Conservation (phyloP, 2,113 vertebrate species). For the Trachemys scripta region DNA sequence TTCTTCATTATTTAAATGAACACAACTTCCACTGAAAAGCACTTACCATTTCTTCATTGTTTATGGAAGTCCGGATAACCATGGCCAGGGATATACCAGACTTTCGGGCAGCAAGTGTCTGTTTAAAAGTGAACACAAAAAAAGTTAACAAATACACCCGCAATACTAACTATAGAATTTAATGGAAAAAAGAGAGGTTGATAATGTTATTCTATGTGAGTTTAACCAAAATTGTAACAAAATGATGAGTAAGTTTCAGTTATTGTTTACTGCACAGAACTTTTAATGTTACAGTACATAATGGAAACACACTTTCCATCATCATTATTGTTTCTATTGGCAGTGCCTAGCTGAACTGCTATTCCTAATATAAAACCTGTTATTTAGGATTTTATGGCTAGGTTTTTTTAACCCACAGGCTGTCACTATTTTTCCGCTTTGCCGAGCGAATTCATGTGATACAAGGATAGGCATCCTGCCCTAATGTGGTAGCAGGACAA, state of each 20-base stretch:
- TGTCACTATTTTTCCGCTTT: conserved; percentile 46
- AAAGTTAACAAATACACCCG: neutral
- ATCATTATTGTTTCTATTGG: neutral
- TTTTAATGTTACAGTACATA: neutral
- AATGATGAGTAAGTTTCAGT: neutral
- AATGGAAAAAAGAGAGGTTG: neutral
- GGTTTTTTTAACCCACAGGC: conserved; percentile 35
- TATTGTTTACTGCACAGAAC: neutral
- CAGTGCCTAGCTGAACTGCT: neutral
- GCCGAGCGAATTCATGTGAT: conserved; percentile 42
- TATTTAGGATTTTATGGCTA: conserved; percentile 36
- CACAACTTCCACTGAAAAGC: neutral
- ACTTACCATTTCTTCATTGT: conserved; percentile 97
- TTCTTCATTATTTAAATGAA: neutral
- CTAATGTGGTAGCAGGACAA: conserved; percentile 39
- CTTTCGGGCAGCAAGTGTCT: conserved; percentile 98
- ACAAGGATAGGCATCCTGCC: conserved; percentile 40
- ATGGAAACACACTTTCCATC: neutral
- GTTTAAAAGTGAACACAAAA: conserved; percentile 48
- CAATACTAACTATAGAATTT: neutral
- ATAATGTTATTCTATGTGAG: neutral
- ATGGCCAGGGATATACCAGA: conserved; percentile 96
- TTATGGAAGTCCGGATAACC: conserved; percentile 92
- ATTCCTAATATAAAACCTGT: conserved; percentile 28
- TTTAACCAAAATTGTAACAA: neutral